Conservation (phyloP, 1,140 invertebrate genomes). For the Medauroidea extradentata region DNA sequence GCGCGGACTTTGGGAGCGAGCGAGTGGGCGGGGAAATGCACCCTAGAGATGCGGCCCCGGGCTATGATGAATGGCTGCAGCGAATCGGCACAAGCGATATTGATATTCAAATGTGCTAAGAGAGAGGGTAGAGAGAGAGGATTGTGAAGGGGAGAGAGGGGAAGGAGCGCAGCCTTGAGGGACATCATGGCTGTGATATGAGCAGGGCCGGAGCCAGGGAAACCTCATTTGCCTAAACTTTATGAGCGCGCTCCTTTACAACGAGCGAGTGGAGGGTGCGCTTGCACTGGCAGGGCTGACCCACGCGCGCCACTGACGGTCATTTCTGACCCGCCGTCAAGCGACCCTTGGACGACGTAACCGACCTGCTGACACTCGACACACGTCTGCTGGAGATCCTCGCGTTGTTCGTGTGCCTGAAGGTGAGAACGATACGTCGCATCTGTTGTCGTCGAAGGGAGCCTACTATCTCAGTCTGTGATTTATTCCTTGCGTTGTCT, state of each 20-base stretch:
- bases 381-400: background rate
- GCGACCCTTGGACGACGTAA: no score
- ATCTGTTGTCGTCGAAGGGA: no score
- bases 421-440: no score
- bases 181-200: constrained; percentile 2
- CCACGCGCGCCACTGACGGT: no score
- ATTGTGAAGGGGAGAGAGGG: no score
- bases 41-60: background rate
- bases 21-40: background rate
- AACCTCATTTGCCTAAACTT: constrained; percentile 9
- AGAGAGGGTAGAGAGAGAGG: background rate
- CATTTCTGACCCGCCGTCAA: no score
- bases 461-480: no score
- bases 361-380: background rate
- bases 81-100: constrained; percentile 4
- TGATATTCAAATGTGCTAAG: constrained; percentile 8
- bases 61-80: constrained; percentile 1
- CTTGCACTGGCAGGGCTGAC: no score
- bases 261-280: background rate
- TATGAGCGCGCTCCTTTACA: constrained; percentile 6
- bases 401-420: no score
- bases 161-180: no score
- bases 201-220: background rate
- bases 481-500: background rate
- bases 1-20: no score